Conservation (phyloP, 1,140 invertebrate genomes). For the Halictus rubicundus region DNA sequence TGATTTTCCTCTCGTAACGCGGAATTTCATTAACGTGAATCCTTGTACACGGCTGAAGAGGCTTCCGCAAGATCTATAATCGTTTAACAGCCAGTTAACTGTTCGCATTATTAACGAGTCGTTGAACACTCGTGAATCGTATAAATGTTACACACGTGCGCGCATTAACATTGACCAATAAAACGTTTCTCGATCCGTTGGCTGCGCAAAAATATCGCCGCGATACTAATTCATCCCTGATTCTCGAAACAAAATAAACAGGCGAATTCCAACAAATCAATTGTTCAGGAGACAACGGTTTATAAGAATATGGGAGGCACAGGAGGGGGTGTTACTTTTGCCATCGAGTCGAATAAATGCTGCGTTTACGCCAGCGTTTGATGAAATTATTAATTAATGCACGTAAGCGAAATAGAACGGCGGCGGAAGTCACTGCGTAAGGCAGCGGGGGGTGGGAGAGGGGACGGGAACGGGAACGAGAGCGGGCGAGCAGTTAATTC, state of each 20-base stretch:
- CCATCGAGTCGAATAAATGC: not conserved
- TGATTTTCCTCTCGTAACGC: conserved; percentile 8
- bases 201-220: not conserved
- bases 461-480: too few relatives aligned
- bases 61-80: conserved; percentile 60
- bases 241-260: not conserved
- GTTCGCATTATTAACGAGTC: conserved; percentile 58
- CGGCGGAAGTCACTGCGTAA: conserved; percentile 56
- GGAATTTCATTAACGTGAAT: conserved; percentile 55
- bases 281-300: too few relatives aligned
- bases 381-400: conserved; percentile 59
- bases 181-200: conserved; percentile 27
- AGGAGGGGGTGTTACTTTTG: not conserved
- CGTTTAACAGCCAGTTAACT: conserved; percentile 61
- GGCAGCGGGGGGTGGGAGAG: conserved; percentile 1
- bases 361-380: not conserved
- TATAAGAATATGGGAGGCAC: too few relatives aligned
- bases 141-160: conserved; percentile 42
- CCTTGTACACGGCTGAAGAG: conserved; percentile 50
- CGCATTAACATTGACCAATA: conserved; percentile 54
- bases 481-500: conserved; percentile 58
- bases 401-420: conserved; percentile 52
- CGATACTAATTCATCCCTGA: not conserved
- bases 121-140: conserved; percentile 50
- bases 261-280: too few relatives aligned